Percentiles rank a stretch among this genome's conserved stretches.
phyloP scores from a whole-genome alignment of 1,140 invertebrate species.

The Maconellicoccus hirsutus region DNA sequence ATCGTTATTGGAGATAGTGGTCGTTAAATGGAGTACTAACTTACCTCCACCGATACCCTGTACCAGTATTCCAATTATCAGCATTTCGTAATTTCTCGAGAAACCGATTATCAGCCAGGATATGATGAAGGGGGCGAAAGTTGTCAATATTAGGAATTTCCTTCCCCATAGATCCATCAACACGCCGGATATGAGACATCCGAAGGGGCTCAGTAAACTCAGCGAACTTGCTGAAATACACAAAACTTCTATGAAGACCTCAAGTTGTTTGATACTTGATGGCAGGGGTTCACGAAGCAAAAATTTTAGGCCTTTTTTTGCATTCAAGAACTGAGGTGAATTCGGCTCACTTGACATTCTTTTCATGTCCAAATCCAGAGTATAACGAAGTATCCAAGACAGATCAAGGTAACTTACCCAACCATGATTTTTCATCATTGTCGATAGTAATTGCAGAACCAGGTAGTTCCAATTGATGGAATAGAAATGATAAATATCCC shows the following conservation, averaged over 20 bases:
- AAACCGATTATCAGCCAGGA: not conserved
- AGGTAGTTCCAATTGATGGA: slow-evolving; percentile 10
- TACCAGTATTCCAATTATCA: not conserved
- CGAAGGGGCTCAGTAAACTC: not conserved
- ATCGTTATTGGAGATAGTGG: not conserved
- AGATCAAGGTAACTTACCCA: too few species aligned
- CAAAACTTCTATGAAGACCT: too few species aligned
- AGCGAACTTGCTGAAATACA: too few species aligned
- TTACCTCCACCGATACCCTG: not conserved
- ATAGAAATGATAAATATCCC: not conserved
- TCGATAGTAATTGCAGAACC: not conserved
- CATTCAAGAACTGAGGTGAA: too few species aligned
- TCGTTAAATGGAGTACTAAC: not conserved
- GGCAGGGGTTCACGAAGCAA: too few species aligned
- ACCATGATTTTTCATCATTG: slow-evolving; percentile 23
- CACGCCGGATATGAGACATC: not conserved
- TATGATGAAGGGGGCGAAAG: not conserved
- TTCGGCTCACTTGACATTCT: too few species aligned
- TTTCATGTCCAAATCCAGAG: too few species aligned
- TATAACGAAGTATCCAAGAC: too few species aligned
- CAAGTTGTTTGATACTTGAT: too few species aligned
- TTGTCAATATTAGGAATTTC: not conserved
- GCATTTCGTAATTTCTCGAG: not conserved
- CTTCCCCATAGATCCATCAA: not conserved
- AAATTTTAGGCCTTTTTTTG: too few species aligned